Percentiles rank a stretch among this genome's conserved stretches.
Conservation (phyloP, 2,888 invertebrate genomes). For the Pemphredon lugubris region DNA sequence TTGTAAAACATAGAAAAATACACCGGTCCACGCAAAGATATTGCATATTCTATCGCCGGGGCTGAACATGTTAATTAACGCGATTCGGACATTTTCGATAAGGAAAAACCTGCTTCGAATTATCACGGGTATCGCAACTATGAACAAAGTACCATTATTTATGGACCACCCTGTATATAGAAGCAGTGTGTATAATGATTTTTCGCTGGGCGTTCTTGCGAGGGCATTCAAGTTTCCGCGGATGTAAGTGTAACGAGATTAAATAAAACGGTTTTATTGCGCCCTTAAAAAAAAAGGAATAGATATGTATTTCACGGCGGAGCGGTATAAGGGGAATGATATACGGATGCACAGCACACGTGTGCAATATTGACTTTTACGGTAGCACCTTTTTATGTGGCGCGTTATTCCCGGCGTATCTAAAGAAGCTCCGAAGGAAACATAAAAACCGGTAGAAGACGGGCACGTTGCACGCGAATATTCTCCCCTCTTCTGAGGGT, state of each 20-base stretch:
- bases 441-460: conserved; percentile 35
- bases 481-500: background rate
- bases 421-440: conserved; percentile 24
- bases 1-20: too few species aligned
- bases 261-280: conserved; percentile 33
- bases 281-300: background rate
- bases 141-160: too few species aligned
- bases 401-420: conserved; percentile 26
- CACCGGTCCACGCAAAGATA: too few species aligned
- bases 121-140: too few species aligned
- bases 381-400: conserved; percentile 29
- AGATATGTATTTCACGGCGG: conserved; percentile 5
- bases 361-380: conserved; percentile 48
- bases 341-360: conserved; percentile 19
- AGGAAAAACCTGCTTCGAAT: too few species aligned
- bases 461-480: conserved; percentile 4
- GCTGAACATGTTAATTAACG: too few species aligned
- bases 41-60: too few species aligned
- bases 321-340: conserved; percentile 23
- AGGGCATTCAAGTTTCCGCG: background rate
- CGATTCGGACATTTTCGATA: too few species aligned
- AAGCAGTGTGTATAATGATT: too few species aligned
- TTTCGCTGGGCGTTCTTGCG: too few species aligned
- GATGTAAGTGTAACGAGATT: conserved; percentile 20
- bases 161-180: too few species aligned